These are phyloP conservation scores for Pheosia gnoma DNA, from an alignment of 2,888 invertebrate species.

Conservation along the genomic window DNA sequence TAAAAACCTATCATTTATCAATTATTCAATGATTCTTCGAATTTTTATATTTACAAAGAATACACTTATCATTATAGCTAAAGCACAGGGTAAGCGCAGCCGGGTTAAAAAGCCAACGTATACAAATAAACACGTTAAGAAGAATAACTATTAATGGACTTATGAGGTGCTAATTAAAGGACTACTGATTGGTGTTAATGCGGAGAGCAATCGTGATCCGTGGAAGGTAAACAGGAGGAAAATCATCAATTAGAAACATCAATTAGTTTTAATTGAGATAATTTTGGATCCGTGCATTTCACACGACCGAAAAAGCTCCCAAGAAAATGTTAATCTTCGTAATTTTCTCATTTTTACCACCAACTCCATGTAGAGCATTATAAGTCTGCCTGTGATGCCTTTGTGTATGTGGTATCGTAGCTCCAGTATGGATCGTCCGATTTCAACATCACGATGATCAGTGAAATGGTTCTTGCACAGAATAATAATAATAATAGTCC, in stretches of 20 bases:
- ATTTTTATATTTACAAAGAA: background rate
- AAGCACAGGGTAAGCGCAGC: background rate
- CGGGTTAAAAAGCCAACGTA: background rate
- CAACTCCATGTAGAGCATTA: no score
- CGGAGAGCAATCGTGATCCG: background rate
- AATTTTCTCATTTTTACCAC: no score
- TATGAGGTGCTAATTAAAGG: constrained; percentile 4
- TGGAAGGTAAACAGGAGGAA: background rate
- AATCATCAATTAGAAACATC: no score
- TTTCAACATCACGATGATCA: no score
- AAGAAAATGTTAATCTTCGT: no score
- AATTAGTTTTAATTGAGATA: constrained; percentile 2
- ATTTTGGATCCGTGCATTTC: background rate
- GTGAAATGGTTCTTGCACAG: no score
- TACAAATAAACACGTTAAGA: background rate
- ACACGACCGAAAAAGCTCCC: background rate
- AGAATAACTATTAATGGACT: constrained; percentile 1
- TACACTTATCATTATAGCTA: background rate
- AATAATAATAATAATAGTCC: no score
- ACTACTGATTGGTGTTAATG: constrained; percentile 1
- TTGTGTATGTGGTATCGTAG: no score
- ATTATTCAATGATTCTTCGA: no score
- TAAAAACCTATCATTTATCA: no score
- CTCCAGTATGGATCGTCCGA: no score
- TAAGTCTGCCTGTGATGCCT: no score